Evolutionary conservation across 2,888 invertebrate species (phyloP).

Genomic region (Pterostichus madidus): DNA sequence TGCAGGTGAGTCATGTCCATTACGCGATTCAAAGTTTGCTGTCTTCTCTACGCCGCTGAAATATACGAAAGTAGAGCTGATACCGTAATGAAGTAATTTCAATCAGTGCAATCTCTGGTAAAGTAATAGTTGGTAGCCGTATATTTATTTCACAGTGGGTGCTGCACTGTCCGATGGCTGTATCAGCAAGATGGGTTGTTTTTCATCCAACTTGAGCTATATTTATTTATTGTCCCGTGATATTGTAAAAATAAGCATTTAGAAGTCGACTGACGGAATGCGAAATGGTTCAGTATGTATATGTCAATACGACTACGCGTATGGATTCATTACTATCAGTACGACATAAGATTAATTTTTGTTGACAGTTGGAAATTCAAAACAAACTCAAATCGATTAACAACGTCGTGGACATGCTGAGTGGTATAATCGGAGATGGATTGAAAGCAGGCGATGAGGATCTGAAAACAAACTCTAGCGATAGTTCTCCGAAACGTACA

Average conservation of each 20-base stretch:
- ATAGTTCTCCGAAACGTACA: conserved; percentile 69
- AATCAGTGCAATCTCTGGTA: conserved; percentile 48
- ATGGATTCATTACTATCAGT: conserved; percentile 33
- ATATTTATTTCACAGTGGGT: conserved; percentile 74
- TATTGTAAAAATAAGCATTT: conserved; percentile 64
- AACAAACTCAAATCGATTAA: conserved; percentile 90
- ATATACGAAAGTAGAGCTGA: conserved; percentile 46
- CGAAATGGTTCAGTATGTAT: conserved; percentile 67
- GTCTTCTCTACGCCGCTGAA: conserved; percentile 37
- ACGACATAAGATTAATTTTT: conserved; percentile 68
- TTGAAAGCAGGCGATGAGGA: conserved; percentile 77
- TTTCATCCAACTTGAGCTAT: conserved; percentile 64
- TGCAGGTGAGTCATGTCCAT: conserved; percentile 83
- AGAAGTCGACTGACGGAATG: conserved; percentile 58
- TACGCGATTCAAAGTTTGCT: conserved; percentile 37
- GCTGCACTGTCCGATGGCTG: conserved; percentile 69
- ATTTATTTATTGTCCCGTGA: conserved; percentile 67
- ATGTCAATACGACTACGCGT: conserved; percentile 54
- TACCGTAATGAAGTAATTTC: conserved; percentile 49
- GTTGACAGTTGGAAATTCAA: conserved; percentile 85
- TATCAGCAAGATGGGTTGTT: conserved; percentile 64
- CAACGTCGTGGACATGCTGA: conserved; percentile 93
- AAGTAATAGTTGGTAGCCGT: conserved; percentile 72
- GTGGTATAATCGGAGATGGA: conserved; percentile 90
- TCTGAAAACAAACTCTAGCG: conserved; percentile 59